Evolutionary conservation across 2,888 invertebrate species (phyloP).

Genomic region (Drosophila barbarae): DNA sequence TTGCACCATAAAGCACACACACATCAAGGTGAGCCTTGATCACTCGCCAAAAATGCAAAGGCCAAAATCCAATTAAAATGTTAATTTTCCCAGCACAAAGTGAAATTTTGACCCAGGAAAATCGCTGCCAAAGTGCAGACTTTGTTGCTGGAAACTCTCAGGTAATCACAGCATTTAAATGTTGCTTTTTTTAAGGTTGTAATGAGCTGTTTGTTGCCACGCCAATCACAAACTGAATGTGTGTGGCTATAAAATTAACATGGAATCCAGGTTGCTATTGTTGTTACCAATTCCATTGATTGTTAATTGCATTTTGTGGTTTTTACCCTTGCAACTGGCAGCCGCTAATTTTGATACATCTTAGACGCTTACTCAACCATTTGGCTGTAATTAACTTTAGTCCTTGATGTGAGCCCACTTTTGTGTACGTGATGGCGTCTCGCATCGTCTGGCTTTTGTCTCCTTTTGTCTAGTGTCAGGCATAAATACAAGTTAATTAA

Average conservation of each 20-base stretch:
- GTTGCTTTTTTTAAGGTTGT: slow-evolving; percentile 12
- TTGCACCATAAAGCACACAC: slow-evolving; percentile 4
- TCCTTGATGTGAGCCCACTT: slow-evolving; percentile 1
- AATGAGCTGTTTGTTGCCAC: slow-evolving; percentile 30
- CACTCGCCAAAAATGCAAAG: slow-evolving; percentile 12
- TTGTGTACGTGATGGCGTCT: background rate
- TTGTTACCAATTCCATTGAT: slow-evolving; percentile 8
- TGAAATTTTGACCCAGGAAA: slow-evolving; percentile 3
- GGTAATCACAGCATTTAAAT: slow-evolving; percentile 25
- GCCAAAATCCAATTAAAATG: slow-evolving; percentile 35
- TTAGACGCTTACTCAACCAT: slow-evolving; percentile 2
- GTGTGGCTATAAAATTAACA: slow-evolving; percentile 19
- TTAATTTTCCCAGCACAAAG: slow-evolving; percentile 22
- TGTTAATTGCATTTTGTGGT: slow-evolving; percentile 25
- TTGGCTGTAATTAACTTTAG: slow-evolving; percentile 6
- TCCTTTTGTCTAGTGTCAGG: slow-evolving; percentile 13
- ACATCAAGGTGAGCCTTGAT: slow-evolving; percentile 15
- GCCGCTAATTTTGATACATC: slow-evolving; percentile 2
- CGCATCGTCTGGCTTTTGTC: slow-evolving; percentile 30
- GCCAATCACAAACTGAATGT: slow-evolving; percentile 22
- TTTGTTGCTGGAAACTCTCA: background rate
- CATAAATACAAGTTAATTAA: slow-evolving; percentile 70
- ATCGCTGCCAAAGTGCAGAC: slow-evolving; percentile 7
- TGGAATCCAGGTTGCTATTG: slow-evolving; percentile 15
- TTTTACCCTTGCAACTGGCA: background rate